A percentile compares a stretch with the other conserved stretches of the same genome.
Conservation (phyloP, 2,797 vertebrate species). For the Falco rusticolus region DNA sequence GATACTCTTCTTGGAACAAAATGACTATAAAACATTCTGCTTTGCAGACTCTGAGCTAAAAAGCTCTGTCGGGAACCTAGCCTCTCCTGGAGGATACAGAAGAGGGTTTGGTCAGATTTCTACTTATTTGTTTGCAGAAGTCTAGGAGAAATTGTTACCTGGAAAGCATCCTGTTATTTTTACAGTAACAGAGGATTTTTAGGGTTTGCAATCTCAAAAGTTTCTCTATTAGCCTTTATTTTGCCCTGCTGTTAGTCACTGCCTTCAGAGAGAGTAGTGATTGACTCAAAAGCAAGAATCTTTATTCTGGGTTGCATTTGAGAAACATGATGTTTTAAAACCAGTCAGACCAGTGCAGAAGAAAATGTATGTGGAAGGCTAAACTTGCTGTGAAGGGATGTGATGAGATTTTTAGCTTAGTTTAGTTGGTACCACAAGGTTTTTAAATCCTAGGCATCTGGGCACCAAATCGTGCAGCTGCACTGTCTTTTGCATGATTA, state of each 20-base stretch:
- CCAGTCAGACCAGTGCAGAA: not conserved
- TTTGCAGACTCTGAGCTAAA: not conserved
- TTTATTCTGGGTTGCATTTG: not conserved
- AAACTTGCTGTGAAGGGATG: not conserved
- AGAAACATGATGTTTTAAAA: not conserved
- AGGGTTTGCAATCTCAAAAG: not conserved
- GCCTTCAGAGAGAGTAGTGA: not conserved
- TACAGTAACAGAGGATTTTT: not conserved
- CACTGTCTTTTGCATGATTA: not conserved
- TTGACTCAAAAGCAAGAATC: not conserved
- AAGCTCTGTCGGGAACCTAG: not conserved
- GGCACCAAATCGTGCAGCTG: not conserved
- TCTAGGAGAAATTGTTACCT: not conserved
- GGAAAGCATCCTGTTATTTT: not conserved
- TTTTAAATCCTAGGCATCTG: not conserved
- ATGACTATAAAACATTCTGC: not conserved
- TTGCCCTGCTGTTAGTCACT: not conserved
- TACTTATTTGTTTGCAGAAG: not conserved
- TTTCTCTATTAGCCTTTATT: not conserved
- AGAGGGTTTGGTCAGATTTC: not conserved
- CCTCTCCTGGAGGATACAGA: not conserved
- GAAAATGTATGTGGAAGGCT: not conserved
- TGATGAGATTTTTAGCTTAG: not conserved
- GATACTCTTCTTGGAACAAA: not conserved
- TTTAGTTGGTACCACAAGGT: not conserved